Conservation (phyloP, 2,113 vertebrate genomes). For the Pomatostomus ruficeps region DNA sequence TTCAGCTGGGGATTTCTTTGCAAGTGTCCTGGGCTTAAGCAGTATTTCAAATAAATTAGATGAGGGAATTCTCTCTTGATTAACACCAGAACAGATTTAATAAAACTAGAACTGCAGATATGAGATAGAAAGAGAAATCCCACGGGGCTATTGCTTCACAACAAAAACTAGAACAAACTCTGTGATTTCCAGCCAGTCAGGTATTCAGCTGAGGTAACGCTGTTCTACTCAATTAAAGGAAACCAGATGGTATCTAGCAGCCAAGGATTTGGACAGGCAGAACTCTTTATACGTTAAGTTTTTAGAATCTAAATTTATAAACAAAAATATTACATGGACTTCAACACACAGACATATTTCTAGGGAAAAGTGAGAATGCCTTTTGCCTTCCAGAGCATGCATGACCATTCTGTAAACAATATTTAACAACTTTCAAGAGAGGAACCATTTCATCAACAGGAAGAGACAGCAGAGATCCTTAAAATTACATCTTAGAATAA, state of each 20-base stretch:
- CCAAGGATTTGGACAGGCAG: neutral
- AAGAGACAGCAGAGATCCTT: neutral
- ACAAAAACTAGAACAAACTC: neutral
- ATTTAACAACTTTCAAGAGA: neutral
- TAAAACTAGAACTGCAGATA: neutral
- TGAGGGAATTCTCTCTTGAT: slow-evolving; percentile 1
- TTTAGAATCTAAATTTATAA: neutral
- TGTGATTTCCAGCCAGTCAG: neutral
- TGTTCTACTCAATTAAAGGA: neutral
- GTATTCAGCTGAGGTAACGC: neutral
- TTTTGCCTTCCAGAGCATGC: neutral
- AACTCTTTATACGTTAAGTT: neutral
- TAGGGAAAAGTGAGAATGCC: neutral
- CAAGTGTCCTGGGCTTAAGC: neutral
- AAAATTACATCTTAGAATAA: neutral
- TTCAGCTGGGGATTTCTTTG: neutral
- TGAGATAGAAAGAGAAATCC: neutral
- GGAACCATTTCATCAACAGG: neutral
- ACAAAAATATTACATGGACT: neutral
- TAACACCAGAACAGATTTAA: slow-evolving; percentile 17
- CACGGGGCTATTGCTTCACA: neutral
- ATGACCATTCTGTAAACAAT: neutral
- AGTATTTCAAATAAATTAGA: slow-evolving; percentile 16
- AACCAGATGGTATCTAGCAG: neutral
- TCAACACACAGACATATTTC: neutral